Evolutionary conservation across 2,888 invertebrate genomes (phyloP).

Genomic region (Neoitamus cyanurus): DNA sequence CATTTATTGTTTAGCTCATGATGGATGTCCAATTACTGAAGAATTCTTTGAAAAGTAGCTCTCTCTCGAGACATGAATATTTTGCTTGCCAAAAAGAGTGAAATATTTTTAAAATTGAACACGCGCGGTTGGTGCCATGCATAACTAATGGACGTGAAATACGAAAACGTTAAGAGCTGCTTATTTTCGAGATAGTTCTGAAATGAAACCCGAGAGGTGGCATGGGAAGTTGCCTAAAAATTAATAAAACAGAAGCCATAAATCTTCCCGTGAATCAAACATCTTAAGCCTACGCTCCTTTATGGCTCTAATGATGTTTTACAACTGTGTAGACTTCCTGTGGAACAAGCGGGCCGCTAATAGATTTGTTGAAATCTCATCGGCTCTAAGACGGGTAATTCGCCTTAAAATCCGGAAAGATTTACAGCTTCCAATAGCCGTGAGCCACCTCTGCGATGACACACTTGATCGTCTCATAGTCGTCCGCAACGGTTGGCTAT

Average conservation of each 20-base stretch:
- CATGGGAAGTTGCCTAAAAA: background rate
- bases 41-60: no score
- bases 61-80: background rate
- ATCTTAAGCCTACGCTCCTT: background rate
- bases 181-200: background rate
- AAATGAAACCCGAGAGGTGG: background rate
- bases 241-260: background rate
- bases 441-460: conserved; percentile 22
- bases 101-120: background rate
- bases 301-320: background rate
- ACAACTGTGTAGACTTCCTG: conserved; percentile 24
- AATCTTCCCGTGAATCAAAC: background rate
- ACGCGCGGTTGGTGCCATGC: background rate
- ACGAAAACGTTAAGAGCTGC: background rate
- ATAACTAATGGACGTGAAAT: background rate
- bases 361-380: conserved; percentile 15
- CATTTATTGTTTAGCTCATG: background rate
- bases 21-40: background rate
- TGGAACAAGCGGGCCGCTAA: background rate
- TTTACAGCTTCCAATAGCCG: conserved; percentile 17
- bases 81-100: background rate
- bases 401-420: background rate
- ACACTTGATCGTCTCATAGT: background rate
- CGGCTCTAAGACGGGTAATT: background rate
- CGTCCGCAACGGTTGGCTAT: background rate